Base-by-base conservation (phyloP, 2,888 invertebrate species). In the Nephrotoma guestfalica region DNA sequence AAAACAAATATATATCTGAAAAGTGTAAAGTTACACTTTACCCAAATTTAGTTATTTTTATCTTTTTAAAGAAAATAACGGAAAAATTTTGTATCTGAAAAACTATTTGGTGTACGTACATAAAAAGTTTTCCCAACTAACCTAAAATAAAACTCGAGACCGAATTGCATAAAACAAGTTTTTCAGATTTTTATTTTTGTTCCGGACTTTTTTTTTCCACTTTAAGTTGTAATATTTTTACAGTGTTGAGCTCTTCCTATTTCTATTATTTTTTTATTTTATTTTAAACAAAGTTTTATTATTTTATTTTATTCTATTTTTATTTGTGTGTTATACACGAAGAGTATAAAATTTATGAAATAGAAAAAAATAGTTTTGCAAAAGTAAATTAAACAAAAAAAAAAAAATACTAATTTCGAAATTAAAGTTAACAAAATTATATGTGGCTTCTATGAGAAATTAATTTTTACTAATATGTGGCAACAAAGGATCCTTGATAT, bases 401-500 rank as follows among this genome's bases (percentile, higher is more conserved):
- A 57, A 13, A 13, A 0, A 13, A 47, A 47, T 47, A 47, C 9
- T 47, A 47, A 13, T 47, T 47, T 13, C 15, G 30, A 57, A 57
- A 57, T 5, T 7, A 71, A 71, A 71, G 71, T 71, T 71, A 71
- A 71, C 30, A 71, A 30, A 30, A 18, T 71, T 71, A 71, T 71
- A 71, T 71, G 71, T 71, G 71, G 71, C 71, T 71, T 71, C 30
- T 86, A 86, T 86, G 71, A 71, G 71, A 71, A 71, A 71, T 11
- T 71, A 87, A 87, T 86, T 84, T 85, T 86, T 88, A 71, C 71
- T 71, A 88, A 88, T 87, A 88, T 88, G 88, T 88, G 87, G 88
- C 87, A 87, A 87, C 87, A 88, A 87, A 87, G 88, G 88, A 87
- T 88, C 87, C 86, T 88, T 87, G 88, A 88, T 88, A 88, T 88